Percentiles rank a stretch among this genome's conserved stretches.
These are phyloP conservation scores for Palythoa grandis DNA, from an alignment of 92 coral and sea anemone genomes.

Conservation along the genomic window DNA sequence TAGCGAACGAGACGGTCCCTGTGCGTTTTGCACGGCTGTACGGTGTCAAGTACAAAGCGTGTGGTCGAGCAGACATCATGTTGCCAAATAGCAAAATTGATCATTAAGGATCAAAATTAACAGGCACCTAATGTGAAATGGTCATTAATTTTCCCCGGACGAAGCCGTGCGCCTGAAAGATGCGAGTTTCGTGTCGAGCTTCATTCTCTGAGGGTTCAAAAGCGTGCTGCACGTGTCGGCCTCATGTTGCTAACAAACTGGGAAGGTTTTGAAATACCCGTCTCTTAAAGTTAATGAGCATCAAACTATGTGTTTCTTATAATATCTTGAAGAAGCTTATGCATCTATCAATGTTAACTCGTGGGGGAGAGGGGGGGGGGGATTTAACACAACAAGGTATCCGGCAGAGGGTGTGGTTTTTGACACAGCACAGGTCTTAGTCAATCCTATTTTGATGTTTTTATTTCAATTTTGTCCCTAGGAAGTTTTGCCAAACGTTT, in stretches of 20 bases:
- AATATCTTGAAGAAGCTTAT: not conserved
- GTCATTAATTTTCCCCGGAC: not conserved
- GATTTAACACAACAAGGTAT: too few species aligned
- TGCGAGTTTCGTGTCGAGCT: not conserved
- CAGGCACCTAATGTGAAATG: not conserved
- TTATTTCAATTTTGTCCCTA: too few species aligned
- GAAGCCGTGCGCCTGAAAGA: not conserved
- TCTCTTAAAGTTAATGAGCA: not conserved
- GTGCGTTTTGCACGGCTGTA: not conserved
- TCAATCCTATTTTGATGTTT: too few species aligned
- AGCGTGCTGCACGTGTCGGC: slow-evolving; percentile 18
- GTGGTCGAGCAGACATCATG: not conserved
- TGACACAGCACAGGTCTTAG: too few species aligned
- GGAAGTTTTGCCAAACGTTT: too few species aligned
- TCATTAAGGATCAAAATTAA: not conserved
- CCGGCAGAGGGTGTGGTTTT: too few species aligned
- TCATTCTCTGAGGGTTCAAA: slow-evolving; percentile 11
- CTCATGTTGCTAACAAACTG: not conserved
- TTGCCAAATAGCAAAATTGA: not conserved
- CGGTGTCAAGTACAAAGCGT: not conserved
- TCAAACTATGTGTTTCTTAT: not conserved
- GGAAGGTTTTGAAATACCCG: not conserved
- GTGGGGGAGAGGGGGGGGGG: not conserved
- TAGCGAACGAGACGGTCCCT: not conserved
- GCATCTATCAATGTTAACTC: not conserved